Evolutionary conservation across 2,888 invertebrate genomes (phyloP).

Genomic region (Drosophila parthenogenetica): DNA sequence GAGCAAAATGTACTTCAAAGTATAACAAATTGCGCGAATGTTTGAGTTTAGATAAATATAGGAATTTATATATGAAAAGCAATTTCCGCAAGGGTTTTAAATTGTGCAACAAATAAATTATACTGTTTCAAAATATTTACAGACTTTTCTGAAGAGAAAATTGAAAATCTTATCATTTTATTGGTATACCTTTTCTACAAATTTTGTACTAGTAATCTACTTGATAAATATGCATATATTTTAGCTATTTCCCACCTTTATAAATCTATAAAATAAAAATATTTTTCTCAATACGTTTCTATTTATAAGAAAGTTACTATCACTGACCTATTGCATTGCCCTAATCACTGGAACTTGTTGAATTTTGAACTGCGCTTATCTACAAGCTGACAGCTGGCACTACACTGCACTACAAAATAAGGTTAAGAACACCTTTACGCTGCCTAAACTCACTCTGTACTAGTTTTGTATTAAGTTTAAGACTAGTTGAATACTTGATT

Average conservation of each 20-base stretch:
- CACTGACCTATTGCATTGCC: constrained; percentile 36
- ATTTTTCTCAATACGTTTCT: neutral
- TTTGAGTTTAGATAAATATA: no score
- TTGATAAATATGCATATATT: neutral
- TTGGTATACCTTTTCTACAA: no score
- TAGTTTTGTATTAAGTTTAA: no score
- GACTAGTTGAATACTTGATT: neutral
- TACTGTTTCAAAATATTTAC: no score
- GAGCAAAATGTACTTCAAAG: no score
- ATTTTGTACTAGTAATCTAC: no score
- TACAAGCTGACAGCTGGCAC: constrained; percentile 3
- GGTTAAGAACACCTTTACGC: constrained; percentile 10
- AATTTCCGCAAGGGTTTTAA: no score
- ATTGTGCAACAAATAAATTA: no score
- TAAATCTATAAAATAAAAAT: neutral
- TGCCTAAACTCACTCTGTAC: neutral
- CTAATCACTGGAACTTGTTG: constrained; percentile 11
- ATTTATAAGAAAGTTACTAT: constrained; percentile 4
- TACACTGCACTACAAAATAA: constrained; percentile 15
- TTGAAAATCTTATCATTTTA: no score
- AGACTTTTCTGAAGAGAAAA: no score
- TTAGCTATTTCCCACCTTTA: neutral
- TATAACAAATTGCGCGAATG: no score
- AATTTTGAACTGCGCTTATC: constrained; percentile 17
- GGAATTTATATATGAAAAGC: no score